phyloP scores from a whole-genome alignment of 2,113 vertebrate species.

The Cephalophus harveyi region DNA sequence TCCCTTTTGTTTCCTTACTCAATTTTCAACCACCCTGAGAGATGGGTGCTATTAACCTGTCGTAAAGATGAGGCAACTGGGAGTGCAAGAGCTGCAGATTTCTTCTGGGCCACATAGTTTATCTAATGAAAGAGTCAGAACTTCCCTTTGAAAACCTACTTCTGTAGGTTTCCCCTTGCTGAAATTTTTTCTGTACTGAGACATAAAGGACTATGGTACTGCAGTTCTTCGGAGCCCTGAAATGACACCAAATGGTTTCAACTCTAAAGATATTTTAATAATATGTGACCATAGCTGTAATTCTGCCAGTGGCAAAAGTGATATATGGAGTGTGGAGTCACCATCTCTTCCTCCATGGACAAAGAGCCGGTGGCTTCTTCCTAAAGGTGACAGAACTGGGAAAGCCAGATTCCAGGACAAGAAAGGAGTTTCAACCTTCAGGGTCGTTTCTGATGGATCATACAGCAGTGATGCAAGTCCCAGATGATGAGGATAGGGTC shows the following conservation, averaged over 20 bases:
- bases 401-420: not conserved
- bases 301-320: not conserved
- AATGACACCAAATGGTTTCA: not conserved
- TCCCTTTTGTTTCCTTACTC: not conserved
- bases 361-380: not conserved
- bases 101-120: not conserved
- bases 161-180: not conserved
- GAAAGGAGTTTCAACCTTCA: not conserved
- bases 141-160: not conserved
- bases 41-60: not conserved
- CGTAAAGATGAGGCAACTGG: not conserved
- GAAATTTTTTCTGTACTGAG: not conserved
- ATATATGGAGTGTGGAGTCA: not conserved
- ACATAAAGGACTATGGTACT: not conserved
- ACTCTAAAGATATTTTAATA: not conserved
- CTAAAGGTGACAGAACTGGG: not conserved
- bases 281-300: not conserved
- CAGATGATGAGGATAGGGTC: not conserved
- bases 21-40: not conserved
- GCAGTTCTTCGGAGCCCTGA: not conserved
- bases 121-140: not conserved
- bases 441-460: not conserved
- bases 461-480: not conserved
- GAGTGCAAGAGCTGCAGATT: not conserved
- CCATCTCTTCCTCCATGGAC: not conserved